phyloP scores from a whole-genome alignment of 2,888 invertebrate species.

The Troilus luridus region DNA sequence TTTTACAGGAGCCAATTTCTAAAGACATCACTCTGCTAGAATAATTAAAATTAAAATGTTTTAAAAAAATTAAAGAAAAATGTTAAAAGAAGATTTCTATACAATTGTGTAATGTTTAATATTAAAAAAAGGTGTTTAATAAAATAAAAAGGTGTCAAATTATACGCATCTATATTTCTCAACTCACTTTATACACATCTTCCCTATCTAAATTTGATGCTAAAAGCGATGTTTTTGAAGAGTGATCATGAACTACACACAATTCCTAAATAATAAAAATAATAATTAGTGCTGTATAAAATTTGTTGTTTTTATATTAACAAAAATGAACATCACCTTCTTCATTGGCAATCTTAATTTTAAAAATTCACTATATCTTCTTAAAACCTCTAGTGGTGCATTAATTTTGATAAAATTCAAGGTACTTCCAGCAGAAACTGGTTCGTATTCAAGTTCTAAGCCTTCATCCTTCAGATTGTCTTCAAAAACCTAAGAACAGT shows the following conservation, averaged over 20 bases:
- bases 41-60: background rate
- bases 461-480: slow-evolving; percentile 81
- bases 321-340: slow-evolving; percentile 73
- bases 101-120: no score
- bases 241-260: slow-evolving; percentile 51
- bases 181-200: slow-evolving; percentile 43
- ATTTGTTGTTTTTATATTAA: background rate
- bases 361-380: slow-evolving; percentile 91
- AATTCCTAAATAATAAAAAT: slow-evolving; percentile 52
- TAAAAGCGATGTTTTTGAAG: slow-evolving; percentile 21
- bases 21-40: background rate
- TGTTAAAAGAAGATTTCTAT: background rate
- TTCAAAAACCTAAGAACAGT: slow-evolving; percentile 74
- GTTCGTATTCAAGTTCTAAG: slow-evolving; percentile 80
- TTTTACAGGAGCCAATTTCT: background rate
- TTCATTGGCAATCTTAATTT: slow-evolving; percentile 96
- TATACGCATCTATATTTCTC: background rate
- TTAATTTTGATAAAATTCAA: slow-evolving; percentile 88
- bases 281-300: background rate
- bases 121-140: background rate
- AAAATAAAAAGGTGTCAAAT: background rate
- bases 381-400: slow-evolving; percentile 85
- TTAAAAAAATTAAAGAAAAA: background rate
- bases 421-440: slow-evolving; percentile 75
- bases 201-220: background rate